phyloP scores from a whole-genome alignment of 2,113 vertebrate species.

The Trichechus manatus region DNA sequence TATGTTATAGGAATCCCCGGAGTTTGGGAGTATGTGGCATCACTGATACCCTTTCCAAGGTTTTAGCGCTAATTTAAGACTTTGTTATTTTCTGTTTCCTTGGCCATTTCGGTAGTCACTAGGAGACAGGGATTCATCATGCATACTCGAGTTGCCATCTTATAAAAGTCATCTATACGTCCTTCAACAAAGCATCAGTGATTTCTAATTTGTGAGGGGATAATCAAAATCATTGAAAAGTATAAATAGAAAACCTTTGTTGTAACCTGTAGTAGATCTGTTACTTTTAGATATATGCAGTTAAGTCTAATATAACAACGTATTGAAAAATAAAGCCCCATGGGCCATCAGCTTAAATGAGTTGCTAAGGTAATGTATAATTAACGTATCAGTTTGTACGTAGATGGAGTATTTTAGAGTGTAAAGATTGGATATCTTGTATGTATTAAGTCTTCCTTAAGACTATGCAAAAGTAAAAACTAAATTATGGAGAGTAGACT shows the following conservation, averaged over 20 bases:
- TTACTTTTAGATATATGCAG: conserved; percentile 11
- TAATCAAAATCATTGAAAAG: conserved; percentile 19
- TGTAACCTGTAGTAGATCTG: background rate
- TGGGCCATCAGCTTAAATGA: background rate
- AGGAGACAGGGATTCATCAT: background rate
- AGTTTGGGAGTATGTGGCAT: background rate
- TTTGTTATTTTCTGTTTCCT: background rate
- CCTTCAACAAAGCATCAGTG: background rate
- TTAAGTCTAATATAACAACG: conserved; percentile 36
- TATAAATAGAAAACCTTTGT: conserved; percentile 13
- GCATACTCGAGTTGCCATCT: background rate
- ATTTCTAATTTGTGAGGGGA: conserved; percentile 2
- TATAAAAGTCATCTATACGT: background rate
- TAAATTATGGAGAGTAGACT: background rate
- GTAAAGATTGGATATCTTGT: background rate
- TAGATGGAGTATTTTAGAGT: background rate
- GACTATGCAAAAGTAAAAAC: conserved; percentile 3
- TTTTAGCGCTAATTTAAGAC: background rate
- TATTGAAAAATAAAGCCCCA: background rate
- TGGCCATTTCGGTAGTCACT: background rate
- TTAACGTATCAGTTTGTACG: background rate
- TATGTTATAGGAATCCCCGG: background rate
- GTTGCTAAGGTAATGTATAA: conserved; percentile 4
- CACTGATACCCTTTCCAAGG: background rate
- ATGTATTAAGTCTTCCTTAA: background rate